Base-by-base conservation (phyloP, 2,113 vertebrate species). In the Rhinopithecus roxellana region DNA sequence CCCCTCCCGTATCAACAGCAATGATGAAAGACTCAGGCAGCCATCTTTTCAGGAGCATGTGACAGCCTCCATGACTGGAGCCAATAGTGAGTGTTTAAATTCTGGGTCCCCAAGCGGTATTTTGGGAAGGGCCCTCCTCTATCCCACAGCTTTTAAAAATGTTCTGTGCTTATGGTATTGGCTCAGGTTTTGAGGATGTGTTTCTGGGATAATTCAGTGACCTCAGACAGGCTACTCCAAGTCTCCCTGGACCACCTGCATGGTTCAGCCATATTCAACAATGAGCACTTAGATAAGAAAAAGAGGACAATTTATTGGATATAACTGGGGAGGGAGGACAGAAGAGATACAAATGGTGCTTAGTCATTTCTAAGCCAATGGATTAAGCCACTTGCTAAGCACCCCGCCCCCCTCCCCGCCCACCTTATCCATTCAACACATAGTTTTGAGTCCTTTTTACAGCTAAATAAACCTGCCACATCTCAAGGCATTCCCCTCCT, bases 181-280 rank as follows among this genome's bases (percentile, higher is more conserved):
- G 55, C 50, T 50, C 22, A 64, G 20, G 23, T 38, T 43, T 32
- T 59, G 38, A 0, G 48, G 17, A 52, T 6, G n/a, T 69, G 32
- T 93, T 94, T 93, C 43, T 85, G 70, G 72, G 79, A 55, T 80
- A 75, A 79, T 38, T 10, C 40, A 50, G 6, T 88, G 72, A 93
- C 82, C n/a, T 61, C 61, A 72, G 14, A 16, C 13, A 80, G 43
- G 69, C 74, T 52, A 13, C 12, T 23, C 20, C 35, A 2, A 72
- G 52, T 86, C 23, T 61, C 43, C 22, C 40, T 43, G 55, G 72
- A 59, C 45, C 16, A 48, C 35, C 35, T 43, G 20, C 18, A 6
- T 18, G 20, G 12, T 38, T 95, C 16, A 93, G 23, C 57, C 79
- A 3, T 77, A 30, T 61, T 79, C 59, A 52, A 20, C 67, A 74